phyloP scores from a whole-genome alignment of 2,888 invertebrate genomes.

The Zygothrica quintamaculata region DNA sequence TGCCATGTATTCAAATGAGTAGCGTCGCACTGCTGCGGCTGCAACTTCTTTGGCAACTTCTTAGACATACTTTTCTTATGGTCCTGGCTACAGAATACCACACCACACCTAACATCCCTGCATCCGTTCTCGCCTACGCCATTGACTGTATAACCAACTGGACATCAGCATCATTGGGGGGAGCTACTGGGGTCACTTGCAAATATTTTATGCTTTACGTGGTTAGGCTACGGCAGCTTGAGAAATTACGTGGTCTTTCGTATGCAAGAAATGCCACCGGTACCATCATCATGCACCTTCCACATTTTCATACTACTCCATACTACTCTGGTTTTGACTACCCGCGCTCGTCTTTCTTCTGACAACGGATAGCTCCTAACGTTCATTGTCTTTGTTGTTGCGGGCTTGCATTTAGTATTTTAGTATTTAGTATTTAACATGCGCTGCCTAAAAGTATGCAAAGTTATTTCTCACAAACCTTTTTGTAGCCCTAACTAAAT shows the following conservation, averaged over 20 bases:
- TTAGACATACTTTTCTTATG: constrained; percentile 74
- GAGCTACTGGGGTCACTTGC: constrained; percentile 25
- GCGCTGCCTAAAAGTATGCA: constrained; percentile 77
- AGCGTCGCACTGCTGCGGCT: constrained; percentile 55
- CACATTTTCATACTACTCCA: too few species aligned
- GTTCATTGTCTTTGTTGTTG: constrained; percentile 60
- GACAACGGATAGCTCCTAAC: too few species aligned
- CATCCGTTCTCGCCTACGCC: too few species aligned
- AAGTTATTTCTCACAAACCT: constrained; percentile 74
- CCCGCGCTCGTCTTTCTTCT: too few species aligned
- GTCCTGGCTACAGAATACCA: neutral
- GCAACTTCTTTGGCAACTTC: constrained; percentile 73
- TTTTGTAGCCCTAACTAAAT: constrained; percentile 63
- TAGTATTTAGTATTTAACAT: constrained; percentile 68
- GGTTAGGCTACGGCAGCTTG: constrained; percentile 76
- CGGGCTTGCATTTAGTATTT: constrained; percentile 55
- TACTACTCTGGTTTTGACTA: too few species aligned
- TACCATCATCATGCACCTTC: neutral
- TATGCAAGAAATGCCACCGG: constrained; percentile 28
- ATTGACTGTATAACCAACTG: too few species aligned
- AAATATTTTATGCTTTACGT: constrained; percentile 81
- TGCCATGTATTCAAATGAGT: constrained; percentile 77
- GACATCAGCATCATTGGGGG: constrained; percentile 40
- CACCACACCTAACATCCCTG: constrained; percentile 2
- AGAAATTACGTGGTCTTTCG: constrained; percentile 75